Evolutionary conservation across 2,888 invertebrate species (phyloP), one percentile per base, ranked within the genome.

Genomic region (Abscondita cerata): DNA sequence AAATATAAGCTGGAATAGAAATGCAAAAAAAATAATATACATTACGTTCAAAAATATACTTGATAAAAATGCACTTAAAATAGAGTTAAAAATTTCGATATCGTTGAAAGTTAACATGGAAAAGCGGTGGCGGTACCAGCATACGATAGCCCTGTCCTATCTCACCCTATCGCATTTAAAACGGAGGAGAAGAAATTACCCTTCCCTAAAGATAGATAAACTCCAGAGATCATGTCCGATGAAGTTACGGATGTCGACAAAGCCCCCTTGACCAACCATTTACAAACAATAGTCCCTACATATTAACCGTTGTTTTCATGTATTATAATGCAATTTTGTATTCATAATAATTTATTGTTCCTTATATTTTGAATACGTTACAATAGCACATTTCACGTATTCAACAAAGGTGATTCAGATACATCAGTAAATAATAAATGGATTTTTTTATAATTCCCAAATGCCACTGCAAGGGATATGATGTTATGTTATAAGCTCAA

Each of bases 71-170:
- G 46, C 44, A 46, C 47, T 55, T 53, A 52, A 51, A 38, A 25
- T 55, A 41, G 13, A 59, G 52, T 52, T 51, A 56, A 57, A 61
- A 62, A 62, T 48, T 62, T 51, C 51, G 52, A 47, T 44, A 59
- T 58, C 52, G 54, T 59, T 58, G 52, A 56, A 44, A 59, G 40
- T 53, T 53, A 53, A 51, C 53, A 50, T 53, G 31, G 62, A 54
- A 62, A 59, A 54, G 54, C 62, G 54, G 62, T 62, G 62, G 46
- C 57, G 62, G 62, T 62, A 62, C 62, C 62, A 62, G 62, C 62
- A 62, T 62, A 46, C 56, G 62, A 62, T 62, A 62, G 57, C 25
- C 55, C 41, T 38, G 46, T 41, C 48, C 57, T 62, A 62, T 62
- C 62, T 34, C 58, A 41, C 62, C 54, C 47, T 62, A 62, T 62